A percentile compares a stretch with the other conserved stretches of the same genome.
Evolutionary conservation across 2,113 vertebrate genomes (phyloP).

Genomic region (Xenopus laevis): DNA sequence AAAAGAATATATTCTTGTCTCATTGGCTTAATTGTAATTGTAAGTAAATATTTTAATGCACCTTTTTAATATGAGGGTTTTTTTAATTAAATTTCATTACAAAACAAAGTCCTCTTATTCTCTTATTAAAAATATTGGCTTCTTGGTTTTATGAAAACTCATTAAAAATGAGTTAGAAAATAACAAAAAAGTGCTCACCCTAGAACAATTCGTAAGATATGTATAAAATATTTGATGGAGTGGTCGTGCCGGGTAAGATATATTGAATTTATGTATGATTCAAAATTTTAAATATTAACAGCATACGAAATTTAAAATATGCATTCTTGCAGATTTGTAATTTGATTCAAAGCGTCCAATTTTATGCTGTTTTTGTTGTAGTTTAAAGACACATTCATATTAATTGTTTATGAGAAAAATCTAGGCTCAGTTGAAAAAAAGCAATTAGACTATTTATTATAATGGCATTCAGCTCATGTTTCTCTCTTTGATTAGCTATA

Average conservation of each 20-base stretch:
- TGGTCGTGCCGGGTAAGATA: conserved; percentile 42
- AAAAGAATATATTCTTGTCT: no score
- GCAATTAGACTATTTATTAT: conserved; percentile 58
- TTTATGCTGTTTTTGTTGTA: conserved; percentile 45
- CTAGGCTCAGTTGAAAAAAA: conserved; percentile 55
- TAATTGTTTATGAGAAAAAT: conserved; percentile 50
- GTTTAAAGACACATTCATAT: conserved; percentile 48
- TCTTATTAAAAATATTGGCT: conserved; percentile 50
- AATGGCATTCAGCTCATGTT: conserved; percentile 57
- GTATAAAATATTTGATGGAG: conserved; percentile 52
- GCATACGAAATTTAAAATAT: conserved; percentile 42
- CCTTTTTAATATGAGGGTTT: no score
- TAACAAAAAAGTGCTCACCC: conserved; percentile 47
- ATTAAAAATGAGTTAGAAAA: conserved; percentile 54
- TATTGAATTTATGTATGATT: conserved; percentile 49
- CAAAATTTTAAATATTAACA: conserved; percentile 58
- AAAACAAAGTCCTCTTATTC: conserved; percentile 43
- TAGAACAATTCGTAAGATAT: conserved; percentile 43
- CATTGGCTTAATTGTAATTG: no score
- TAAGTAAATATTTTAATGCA: no score
- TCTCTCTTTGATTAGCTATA: conserved; percentile 59
- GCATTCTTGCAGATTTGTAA: conserved; percentile 48
- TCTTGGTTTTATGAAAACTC: conserved; percentile 54
- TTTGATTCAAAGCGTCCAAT: conserved; percentile 47
- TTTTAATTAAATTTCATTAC: no score